These are phyloP conservation scores for Chrysemys picta DNA, from an alignment of 2,113 vertebrate species.

Conservation along the genomic window DNA sequence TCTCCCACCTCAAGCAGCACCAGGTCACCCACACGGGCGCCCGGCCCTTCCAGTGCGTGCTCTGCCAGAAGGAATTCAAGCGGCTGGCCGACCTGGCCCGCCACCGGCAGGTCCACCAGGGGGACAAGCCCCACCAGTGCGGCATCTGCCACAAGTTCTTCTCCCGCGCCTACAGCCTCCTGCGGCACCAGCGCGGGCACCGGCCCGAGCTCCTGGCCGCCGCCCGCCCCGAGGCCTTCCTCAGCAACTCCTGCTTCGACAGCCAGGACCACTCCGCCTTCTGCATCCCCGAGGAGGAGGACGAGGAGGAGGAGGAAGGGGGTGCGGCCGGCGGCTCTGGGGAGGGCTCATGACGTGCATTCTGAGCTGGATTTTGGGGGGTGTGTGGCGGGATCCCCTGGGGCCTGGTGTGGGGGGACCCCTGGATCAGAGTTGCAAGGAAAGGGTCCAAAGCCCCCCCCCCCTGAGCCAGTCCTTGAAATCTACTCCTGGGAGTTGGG, in stretches of 20 bases:
- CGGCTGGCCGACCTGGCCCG: conserved; percentile 64
- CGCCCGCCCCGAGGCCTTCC: neutral
- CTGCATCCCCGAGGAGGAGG: conserved; percentile 53
- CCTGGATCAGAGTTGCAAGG: neutral
- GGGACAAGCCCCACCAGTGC: conserved; percentile 64
- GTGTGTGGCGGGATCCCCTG: neutral
- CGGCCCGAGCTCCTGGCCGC: conserved; percentile 14
- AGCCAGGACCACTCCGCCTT: conserved; percentile 74
- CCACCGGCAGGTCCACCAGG: conserved; percentile 68
- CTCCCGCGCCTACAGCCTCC: conserved; percentile 70
- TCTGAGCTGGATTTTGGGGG: neutral
- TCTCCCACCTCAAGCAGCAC: conserved; percentile 69
- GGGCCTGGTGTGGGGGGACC: neutral
- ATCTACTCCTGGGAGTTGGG: neutral
- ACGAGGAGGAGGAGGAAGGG: conserved; percentile 34
- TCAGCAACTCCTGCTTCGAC: conserved; percentile 73
- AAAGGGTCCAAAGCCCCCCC: too few relatives aligned
- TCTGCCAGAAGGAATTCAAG: conserved; percentile 72
- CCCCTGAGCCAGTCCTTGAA: neutral
- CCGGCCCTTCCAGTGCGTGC: conserved; percentile 72
- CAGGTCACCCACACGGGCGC: conserved; percentile 64
- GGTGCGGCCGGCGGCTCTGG: neutral
- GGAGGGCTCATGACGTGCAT: neutral
- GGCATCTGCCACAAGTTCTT: conserved; percentile 68
- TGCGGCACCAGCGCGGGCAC: conserved; percentile 72